Evolutionary conservation across 2,113 vertebrate genomes (phyloP), one percentile per base, ranked within the genome.

Genomic region (Chionodraco myersi): DNA sequence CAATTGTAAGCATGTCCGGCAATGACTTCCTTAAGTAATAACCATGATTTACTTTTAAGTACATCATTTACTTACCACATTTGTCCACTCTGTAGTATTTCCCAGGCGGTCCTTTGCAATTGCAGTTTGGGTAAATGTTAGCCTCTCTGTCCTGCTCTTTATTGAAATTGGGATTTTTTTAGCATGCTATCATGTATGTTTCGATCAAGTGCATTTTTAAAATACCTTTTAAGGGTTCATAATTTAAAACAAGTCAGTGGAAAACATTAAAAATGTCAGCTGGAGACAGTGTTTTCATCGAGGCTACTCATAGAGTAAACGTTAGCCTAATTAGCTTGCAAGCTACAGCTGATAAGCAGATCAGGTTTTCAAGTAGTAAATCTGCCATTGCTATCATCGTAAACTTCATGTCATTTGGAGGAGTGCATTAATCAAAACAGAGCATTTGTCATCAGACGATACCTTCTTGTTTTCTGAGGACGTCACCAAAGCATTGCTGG

Each of bases 401-500:
- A 53, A 26, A 48, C 23, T n/a, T 16, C 41, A 51, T 61, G 34
- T 9, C n/a, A 26, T 61, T 72, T 5, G 15, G n/a, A 49, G 30
- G 45, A 18, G 49, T 12, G 21, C 7, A 5, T 52, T 66, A 36
- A 74, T 77, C 41, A 62, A 59, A 61, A 65, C 53, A 53, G 61
- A 72, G 41, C 23, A 44, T 60, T 53, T 72, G 65, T 71, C 63
- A 70, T 66, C 65, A 62, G 54, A 78, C 45, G 18, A 72, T 74
- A 73, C 14, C 65, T 57, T 70, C 1, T 6, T 83, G 54, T 75
- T 74, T 59, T 69, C 66, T 82, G 49, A 74, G 75, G 84, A 87
- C 16, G 81, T 88, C 86, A 82, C 69, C 69, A 79, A 59, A 77
- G 67, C 80, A 82, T 80, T 47, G 70, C 86, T 65, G 65, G 36